These are phyloP conservation scores for Chelon labrosus DNA, from an alignment of 2,797 vertebrate species.

Conservation along the genomic window DNA sequence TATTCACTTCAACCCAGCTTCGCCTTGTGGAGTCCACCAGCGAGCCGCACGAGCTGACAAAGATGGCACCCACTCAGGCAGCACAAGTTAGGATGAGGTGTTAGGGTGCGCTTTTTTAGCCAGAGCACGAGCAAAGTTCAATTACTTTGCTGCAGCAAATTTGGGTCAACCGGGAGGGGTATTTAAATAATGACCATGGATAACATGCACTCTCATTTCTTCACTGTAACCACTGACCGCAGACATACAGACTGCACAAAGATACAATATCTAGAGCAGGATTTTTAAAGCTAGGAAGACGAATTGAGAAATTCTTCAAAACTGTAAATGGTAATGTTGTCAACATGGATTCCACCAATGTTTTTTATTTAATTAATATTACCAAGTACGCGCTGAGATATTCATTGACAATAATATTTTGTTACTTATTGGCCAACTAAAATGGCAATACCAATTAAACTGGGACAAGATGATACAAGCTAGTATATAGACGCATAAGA, in stretches of 20 bases:
- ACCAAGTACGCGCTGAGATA: too few species aligned
- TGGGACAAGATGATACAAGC: background rate
- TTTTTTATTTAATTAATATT: too few species aligned
- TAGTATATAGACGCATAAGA: background rate
- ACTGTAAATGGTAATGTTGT: too few species aligned
- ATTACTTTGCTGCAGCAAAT: slow-evolving; percentile 18
- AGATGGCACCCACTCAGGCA: slow-evolving; percentile 53
- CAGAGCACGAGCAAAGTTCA: slow-evolving; percentile 23
- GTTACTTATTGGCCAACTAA: background rate
- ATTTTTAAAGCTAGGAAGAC: too few species aligned
- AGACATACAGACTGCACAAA: background rate
- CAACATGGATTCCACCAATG: too few species aligned
- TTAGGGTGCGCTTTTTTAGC: slow-evolving; percentile 35
- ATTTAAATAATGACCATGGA: slow-evolving; percentile 17
- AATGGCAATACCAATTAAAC: background rate
- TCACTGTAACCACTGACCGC: background rate
- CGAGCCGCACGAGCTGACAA: slow-evolving; percentile 39
- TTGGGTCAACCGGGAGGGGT: slow-evolving; percentile 13
- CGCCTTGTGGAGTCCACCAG: slow-evolving; percentile 37
- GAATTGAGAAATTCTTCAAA: background rate
- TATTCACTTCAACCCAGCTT: slow-evolving; percentile 79
- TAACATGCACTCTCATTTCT: background rate
- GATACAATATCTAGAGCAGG: background rate
- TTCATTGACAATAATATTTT: too few species aligned
- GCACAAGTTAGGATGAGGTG: slow-evolving; percentile 27